Evolutionary conservation across 2,797 vertebrate genomes (phyloP), one percentile per base, ranked within the genome.

Genomic region (Gallinago nigripennis): DNA sequence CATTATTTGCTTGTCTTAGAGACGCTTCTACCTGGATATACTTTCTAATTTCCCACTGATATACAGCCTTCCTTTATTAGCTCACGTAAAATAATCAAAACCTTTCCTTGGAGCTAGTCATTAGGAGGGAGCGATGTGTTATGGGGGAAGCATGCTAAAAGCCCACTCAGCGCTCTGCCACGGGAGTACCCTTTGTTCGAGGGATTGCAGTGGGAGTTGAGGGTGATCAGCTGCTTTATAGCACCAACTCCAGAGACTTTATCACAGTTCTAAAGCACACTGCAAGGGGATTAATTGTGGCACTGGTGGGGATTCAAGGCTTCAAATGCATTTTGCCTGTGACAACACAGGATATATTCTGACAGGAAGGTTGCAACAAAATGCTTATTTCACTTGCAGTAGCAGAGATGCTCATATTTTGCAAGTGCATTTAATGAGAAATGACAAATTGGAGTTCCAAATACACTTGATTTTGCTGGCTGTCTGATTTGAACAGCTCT

Each of bases 1-100:
- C 57, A 88, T 95, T 90, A 97, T 88, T 96, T 97, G 58, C 78
- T 87, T 95, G 94, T 95, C 56, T 91, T 94, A 77, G 92, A 96
- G 87, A 84, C 11, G 6, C 57, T 95, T 86, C 76, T 88, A 72
- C 71, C 90, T 94, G 83, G 76, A 96, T 94, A 63, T 95, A 88
- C 69, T 70, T 95, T 96, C 71, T 80, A 68, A 95, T 95, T 97
- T 97, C 88, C 70, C 96, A 76, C 63, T 90, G 77, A 93, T 93
- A 77, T 63, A 86, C 54, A 96, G 82, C 39, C 85, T 95, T 94
- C 84, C 84, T 82, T 96, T 94, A 92, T 96, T 92, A 96, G 94
- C 91, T 95, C 82, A 82, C 0, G 7, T 54, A 50, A 73, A 86
- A 90, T 50, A 94, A 91, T 53, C 78, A 64, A 93, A 83, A 7